Evolutionary conservation across 1,140 invertebrate genomes (phyloP).

Genomic region (Papilio helenus): DNA sequence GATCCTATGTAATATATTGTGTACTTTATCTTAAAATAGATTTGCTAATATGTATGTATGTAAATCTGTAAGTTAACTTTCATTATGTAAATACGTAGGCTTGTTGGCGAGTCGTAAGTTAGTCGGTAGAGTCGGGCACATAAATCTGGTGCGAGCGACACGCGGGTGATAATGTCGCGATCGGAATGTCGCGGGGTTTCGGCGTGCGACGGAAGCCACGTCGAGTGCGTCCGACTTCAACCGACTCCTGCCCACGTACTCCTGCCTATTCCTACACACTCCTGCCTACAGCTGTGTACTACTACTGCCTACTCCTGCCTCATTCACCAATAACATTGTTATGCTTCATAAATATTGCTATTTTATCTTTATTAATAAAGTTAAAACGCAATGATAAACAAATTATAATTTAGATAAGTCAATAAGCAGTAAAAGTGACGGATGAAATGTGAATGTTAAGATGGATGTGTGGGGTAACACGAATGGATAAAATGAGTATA

Average conservation of each 20-base stretch:
- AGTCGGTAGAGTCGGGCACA: slow-evolving; percentile 48
- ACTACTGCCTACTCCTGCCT: background rate
- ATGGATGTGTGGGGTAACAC: too few relatives aligned
- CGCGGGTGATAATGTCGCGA: slow-evolving; percentile 57
- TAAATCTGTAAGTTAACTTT: slow-evolving; percentile 6
- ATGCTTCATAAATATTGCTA: background rate
- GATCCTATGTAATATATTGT: too few relatives aligned
- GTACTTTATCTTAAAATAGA: background rate
- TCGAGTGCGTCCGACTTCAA: slow-evolving; percentile 48
- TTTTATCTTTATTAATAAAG: background rate
- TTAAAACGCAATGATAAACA: too few relatives aligned
- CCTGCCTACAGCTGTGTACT: background rate
- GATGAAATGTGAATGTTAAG: too few relatives aligned
- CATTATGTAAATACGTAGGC: slow-evolving; percentile 30
- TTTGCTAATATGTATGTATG: slow-evolving; percentile 13
- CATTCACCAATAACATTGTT: slow-evolving; percentile 9
- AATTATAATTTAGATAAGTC: too few relatives aligned
- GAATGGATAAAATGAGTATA: too few relatives aligned
- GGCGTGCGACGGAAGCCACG: slow-evolving; percentile 48
- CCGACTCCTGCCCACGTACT: background rate
- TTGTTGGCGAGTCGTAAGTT: slow-evolving; percentile 41
- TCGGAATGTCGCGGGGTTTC: slow-evolving; percentile 50
- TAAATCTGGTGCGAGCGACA: slow-evolving; percentile 62
- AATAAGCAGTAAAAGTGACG: too few relatives aligned
- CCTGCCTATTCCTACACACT: background rate